These are phyloP conservation scores for Eriosoma lanigerum DNA, from an alignment of 1,140 invertebrate species.

Conservation along the genomic window DNA sequence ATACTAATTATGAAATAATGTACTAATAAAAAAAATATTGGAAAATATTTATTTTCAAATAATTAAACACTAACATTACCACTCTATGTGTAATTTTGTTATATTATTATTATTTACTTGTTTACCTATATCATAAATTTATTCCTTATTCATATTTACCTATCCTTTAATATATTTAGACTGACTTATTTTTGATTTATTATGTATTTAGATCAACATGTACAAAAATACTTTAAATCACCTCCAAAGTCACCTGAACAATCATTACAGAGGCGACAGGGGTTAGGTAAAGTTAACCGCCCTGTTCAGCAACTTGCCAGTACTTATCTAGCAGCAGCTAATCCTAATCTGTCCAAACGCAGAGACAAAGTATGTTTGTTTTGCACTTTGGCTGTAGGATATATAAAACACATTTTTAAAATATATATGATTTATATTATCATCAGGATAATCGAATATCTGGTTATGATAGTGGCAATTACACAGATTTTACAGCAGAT, in stretches of 20 bases:
- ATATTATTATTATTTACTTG: neutral
- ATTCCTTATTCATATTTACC: neutral
- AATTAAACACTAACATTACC: neutral
- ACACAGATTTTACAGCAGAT: constrained; percentile 41
- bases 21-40: neutral
- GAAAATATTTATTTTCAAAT: neutral
- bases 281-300: constrained; percentile 34
- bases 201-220: constrained; percentile 41
- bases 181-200: neutral
- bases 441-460: constrained; percentile 31
- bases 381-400: neutral
- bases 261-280: constrained; percentile 32
- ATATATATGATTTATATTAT: neutral
- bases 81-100: constrained; percentile 3
- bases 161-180: neutral
- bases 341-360: constrained; percentile 43
- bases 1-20: neutral
- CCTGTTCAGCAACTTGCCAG: constrained; percentile 33
- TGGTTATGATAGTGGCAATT: constrained; percentile 43
- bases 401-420: neutral
- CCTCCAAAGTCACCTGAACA: constrained; percentile 48
- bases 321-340: constrained; percentile 32
- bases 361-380: constrained; percentile 40
- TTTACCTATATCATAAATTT: neutral
- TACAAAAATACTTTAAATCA: constrained; percentile 49